Evolutionary conservation across 2,113 vertebrate genomes (phyloP), one percentile per base, ranked within the genome.

Genomic region (Butorides virescens): DNA sequence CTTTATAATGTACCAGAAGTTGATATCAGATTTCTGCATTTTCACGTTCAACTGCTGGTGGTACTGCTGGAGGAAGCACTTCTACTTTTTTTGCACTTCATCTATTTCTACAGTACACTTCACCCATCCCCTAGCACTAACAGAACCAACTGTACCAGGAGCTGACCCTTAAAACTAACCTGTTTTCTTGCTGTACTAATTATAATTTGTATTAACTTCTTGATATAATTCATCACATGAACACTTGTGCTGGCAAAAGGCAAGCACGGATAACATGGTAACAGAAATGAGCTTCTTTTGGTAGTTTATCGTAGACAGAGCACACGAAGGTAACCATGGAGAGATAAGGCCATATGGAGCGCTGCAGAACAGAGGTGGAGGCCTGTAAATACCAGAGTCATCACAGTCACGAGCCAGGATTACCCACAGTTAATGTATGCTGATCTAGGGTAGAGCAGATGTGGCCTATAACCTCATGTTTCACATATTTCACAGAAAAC

Each of bases 391-490:
- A 34, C 44, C 19, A 30, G 13, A 49, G 42, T n/a, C 29, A 18
- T 7, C 15, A 21, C 0, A 15, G 8, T 32, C 44, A 30, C 10
- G 6, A n/a, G 49, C 7, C 59, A 58, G 61, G 44, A 82, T 3
- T 27, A 62, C 36, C 47, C n/a, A 14, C 4, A 16, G 9, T 13
- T 29, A 56, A 44, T 4, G 8, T 18, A 47, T 6, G 32, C 14
- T 36, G 39, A 39, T 7, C 52, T 3, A 15, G 10, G 15, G 7
- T 49, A 77, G 29, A 77, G 29, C 8, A 42, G 22, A 22, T 11
- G 18, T 9, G 23, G 26, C 42, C 34, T 19, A 18, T 2, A 79
- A 6, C 26, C 36, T 37, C 32, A 0, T 1, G 1, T 32, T 19
- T 73, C 55, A 37, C 15, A 59, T 9, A 87, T 25, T 37, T 20